Evolutionary conservation across 2,888 invertebrate species (phyloP).

Genomic region (Orthonychiurus folsomi): DNA sequence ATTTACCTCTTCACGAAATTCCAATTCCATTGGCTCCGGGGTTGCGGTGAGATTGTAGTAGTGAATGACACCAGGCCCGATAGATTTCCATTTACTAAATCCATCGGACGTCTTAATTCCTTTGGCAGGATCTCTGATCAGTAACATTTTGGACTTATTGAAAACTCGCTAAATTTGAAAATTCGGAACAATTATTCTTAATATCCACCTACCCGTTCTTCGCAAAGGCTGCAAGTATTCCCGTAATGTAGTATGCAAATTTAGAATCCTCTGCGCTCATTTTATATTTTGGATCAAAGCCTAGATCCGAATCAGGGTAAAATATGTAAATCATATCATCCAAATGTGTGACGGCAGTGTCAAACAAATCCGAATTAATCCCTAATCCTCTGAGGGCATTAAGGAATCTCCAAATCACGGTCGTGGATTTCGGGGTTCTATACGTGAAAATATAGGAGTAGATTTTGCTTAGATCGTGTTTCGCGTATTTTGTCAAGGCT

Average conservation of each 20-base stretch:
- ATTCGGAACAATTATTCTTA: background rate
- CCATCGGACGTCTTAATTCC: background rate
- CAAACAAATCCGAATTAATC: slow-evolving; percentile 13
- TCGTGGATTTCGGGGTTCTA: slow-evolving; percentile 17
- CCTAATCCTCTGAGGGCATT: background rate
- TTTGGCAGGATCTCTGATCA: background rate
- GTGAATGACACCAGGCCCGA: background rate
- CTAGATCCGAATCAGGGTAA: background rate
- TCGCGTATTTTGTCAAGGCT: background rate
- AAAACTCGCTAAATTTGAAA: background rate
- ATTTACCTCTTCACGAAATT: slow-evolving; percentile 1
- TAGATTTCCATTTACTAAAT: background rate
- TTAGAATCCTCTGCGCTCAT: background rate
- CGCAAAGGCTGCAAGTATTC: background rate
- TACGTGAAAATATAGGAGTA: slow-evolving; percentile 21
- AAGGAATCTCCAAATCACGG: slow-evolving; percentile 4
- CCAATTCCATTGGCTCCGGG: background rate
- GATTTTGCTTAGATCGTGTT: background rate
- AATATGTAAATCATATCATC: slow-evolving; percentile 23
- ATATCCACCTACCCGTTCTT: background rate
- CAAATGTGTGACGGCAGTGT: slow-evolving; percentile 19
- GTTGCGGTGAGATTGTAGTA: background rate
- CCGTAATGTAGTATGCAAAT: background rate
- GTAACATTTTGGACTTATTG: no score
- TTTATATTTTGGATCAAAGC: background rate